Evolutionary conservation across 1,140 invertebrate species (phyloP), one percentile per base, ranked within the genome.

Genomic region (Drosophila navojoa): DNA sequence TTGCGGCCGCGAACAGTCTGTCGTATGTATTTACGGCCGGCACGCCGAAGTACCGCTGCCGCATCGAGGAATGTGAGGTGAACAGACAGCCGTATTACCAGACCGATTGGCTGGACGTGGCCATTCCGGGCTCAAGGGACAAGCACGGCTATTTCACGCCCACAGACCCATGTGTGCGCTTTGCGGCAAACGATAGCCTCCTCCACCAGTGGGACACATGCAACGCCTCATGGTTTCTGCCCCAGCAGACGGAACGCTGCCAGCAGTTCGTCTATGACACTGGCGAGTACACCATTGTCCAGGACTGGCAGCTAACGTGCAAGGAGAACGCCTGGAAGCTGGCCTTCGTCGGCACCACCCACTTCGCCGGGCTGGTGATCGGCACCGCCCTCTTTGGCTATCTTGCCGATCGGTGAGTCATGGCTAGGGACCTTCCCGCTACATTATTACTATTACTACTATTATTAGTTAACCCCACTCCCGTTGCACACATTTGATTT

Each of bases 1-100:
- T 94, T 77, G 93, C 87, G 15, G 94, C 94, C 9, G 94, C 93
- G 7, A 94, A 94, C 74, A 94, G 94, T 91, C 90, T 95, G 10
- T 94, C 93, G 13, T 94, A 94, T 79, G 94, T 94, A 6, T 95
- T 94, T 78, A 94, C 94, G 5, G 94, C 94, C 19, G 94, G 94
- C 61, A 90, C 92, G 16, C 94, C 94, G 7, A 81, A 87, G 73
- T 92, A 66, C 64, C 93, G 93, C 79, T 94, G 94, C 71, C 90
- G 89, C 16, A 91, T 94, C 55, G 92, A 93, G 0, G 92, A 92
- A 50, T 94, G 94, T 70, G 94, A 94, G 69, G 75, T 91, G 64
- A 61, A 3, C 9, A 27, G 55, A 0, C 22, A 73, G 16, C 74
- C 91, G 13, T 50, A 77, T 1, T 94, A 93, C 62, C 78, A 92